Percentiles rank a stretch among this genome's conserved stretches.
These are phyloP conservation scores for Liparis tanakae DNA, from an alignment of 2,797 vertebrate species.

Conservation along the genomic window DNA sequence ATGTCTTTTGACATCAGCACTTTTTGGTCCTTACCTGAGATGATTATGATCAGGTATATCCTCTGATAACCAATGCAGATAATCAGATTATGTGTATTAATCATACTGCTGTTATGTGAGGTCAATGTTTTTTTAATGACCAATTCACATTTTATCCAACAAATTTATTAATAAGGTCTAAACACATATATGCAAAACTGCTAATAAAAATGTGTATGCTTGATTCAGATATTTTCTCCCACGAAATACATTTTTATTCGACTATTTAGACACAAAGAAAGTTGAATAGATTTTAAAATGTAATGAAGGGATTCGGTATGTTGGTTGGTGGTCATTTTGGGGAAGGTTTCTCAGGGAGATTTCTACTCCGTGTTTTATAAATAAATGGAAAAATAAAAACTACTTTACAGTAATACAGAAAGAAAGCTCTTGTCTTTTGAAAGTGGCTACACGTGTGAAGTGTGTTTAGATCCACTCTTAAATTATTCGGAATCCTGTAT, in stretches of 20 bases:
- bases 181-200: not conserved
- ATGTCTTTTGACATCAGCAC: not conserved
- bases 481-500: not conserved
- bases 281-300: not conserved
- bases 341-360: not conserved
- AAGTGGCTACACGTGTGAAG: not conserved
- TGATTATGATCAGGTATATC: not conserved
- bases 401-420: not conserved
- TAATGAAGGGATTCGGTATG: not conserved
- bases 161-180: not conserved
- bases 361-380: not conserved
- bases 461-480: not conserved
- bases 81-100: not conserved
- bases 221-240: not conserved
- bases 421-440: slow-evolving; percentile 22
- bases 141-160: not conserved
- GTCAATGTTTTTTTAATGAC: not conserved
- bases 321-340: too few species aligned
- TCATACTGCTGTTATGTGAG: not conserved
- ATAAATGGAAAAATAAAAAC: not conserved
- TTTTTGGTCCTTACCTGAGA: not conserved
- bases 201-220: not conserved
- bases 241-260: not conserved
- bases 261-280: not conserved
- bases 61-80: not conserved